A percentile compares a stretch with the other conserved stretches of the same genome.
These are phyloP conservation scores for Porites lutea DNA, from an alignment of 64 coral and sea anemone species.

Conservation along the genomic window DNA sequence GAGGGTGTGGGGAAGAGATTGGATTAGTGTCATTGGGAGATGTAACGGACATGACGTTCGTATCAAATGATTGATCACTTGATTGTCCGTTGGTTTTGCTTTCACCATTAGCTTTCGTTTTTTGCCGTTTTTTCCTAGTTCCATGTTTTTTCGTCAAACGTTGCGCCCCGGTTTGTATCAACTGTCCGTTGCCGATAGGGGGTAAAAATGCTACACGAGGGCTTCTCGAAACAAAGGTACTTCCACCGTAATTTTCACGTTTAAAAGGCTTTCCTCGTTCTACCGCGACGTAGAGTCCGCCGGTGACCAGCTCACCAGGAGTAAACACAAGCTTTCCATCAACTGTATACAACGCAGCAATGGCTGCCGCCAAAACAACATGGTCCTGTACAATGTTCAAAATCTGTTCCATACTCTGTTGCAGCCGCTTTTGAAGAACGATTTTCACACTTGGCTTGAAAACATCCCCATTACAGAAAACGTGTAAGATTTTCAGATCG, in stretches of 20 bases:
- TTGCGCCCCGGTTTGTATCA: not conserved
- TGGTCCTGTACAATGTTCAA: constrained; percentile 73
- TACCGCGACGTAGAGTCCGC: constrained; percentile 76
- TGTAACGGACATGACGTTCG: not conserved
- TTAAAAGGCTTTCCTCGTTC: constrained; percentile 85
- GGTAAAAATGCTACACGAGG: constrained; percentile 4
- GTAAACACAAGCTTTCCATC: constrained; percentile 41
- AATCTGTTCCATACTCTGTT: constrained; percentile 78
- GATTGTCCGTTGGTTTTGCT: not conserved
- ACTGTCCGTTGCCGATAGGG: constrained; percentile 10
- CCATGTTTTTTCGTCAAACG: not conserved
- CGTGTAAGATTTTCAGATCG: constrained; percentile 67
- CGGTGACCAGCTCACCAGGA: constrained; percentile 18
- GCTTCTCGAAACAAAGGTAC: not conserved
- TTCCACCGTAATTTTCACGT: constrained; percentile 42
- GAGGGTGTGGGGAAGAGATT: not conserved
- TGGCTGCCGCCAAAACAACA: constrained; percentile 31
- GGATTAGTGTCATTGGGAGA: not conserved
- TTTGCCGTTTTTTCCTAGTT: not conserved
- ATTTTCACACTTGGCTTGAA: constrained; percentile 65
- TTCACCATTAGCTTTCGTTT: not conserved
- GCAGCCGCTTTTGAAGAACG: constrained; percentile 61
- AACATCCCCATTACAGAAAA: constrained; percentile 83
- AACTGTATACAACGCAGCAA: constrained; percentile 65
- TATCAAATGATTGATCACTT: not conserved